A percentile compares a stretch with the other conserved stretches of the same genome.
Evolutionary conservation across 2,888 invertebrate species (phyloP).

Genomic region (Dromius quadrimaculatus): DNA sequence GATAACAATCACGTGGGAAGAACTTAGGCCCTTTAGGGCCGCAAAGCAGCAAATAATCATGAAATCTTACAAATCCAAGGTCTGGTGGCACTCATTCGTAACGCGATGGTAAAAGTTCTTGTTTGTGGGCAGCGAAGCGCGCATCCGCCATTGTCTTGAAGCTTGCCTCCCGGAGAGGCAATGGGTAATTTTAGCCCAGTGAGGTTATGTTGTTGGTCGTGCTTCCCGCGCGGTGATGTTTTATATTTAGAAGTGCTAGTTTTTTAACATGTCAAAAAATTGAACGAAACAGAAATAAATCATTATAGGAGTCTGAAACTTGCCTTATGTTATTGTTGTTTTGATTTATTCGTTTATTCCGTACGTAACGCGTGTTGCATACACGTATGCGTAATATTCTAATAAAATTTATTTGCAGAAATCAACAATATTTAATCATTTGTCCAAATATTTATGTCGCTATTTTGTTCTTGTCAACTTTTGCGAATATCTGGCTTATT

Average conservation of each 20-base stretch:
- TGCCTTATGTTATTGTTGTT: no score
- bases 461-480: background rate
- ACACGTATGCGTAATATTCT: no score
- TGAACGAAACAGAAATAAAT: no score
- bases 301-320: no score
- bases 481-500: no score
- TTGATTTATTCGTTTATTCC: no score
- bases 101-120: background rate
- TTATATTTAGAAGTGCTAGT: slow-evolving; percentile 14
- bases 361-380: no score
- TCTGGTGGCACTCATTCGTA: background rate
- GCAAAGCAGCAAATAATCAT: slow-evolving; percentile 20
- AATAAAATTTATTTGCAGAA: no score
- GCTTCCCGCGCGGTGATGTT: slow-evolving; percentile 5
- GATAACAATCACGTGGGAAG: slow-evolving; percentile 40
- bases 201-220: slow-evolving; percentile 5
- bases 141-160: slow-evolving; percentile 43
- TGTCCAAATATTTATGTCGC: no score
- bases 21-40: slow-evolving; percentile 15
- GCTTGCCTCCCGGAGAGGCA: slow-evolving; percentile 15
- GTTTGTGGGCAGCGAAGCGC: slow-evolving; percentile 41
- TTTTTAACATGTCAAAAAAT: no score
- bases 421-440: no score
- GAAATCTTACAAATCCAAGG: slow-evolving; percentile 38
- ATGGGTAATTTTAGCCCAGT: slow-evolving; percentile 17